Evolutionary conservation across 2,888 invertebrate species (phyloP).

Genomic region (Scelioninae gen. 2): DNA sequence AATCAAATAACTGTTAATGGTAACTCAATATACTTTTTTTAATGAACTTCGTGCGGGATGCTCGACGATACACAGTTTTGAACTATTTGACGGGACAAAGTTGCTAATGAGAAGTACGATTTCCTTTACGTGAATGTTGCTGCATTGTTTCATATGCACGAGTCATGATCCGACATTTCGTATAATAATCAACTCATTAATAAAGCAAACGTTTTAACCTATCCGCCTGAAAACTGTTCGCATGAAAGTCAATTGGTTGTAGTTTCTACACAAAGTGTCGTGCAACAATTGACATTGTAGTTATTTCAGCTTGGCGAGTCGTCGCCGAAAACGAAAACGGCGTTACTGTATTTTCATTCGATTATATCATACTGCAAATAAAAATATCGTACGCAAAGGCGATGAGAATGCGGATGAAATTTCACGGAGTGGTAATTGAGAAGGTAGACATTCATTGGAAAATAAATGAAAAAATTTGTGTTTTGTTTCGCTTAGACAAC

Average conservation of each 20-base stretch:
- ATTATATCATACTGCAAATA: too few species aligned
- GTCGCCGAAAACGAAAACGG: too few species aligned
- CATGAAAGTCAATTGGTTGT: constrained; percentile 46
- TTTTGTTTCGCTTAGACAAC: constrained; percentile 41
- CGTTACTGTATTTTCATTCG: too few species aligned
- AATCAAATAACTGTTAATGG: too few species aligned
- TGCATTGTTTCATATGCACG: constrained; percentile 56
- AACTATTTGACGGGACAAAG: constrained; percentile 30
- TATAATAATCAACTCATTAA: constrained; percentile 59
- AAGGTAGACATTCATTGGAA: neutral
- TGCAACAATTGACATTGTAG: too few species aligned
- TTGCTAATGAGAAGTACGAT: constrained; percentile 48
- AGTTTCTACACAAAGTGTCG: constrained; percentile 43
- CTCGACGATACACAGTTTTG: constrained; percentile 21
- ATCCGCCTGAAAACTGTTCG: constrained; percentile 40
- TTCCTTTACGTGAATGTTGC: constrained; percentile 52
- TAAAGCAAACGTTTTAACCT: constrained; percentile 59
- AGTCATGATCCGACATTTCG: constrained; percentile 55
- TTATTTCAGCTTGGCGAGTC: too few species aligned
- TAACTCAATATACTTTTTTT: too few species aligned
- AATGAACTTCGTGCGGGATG: too few species aligned
- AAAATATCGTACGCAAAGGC: too few species aligned
- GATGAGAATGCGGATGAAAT: too few species aligned
- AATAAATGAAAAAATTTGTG: constrained; percentile 24
- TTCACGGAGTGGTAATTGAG: too few species aligned